Conservation (phyloP, 2,113 vertebrate genomes). For the Passerina amoena region DNA sequence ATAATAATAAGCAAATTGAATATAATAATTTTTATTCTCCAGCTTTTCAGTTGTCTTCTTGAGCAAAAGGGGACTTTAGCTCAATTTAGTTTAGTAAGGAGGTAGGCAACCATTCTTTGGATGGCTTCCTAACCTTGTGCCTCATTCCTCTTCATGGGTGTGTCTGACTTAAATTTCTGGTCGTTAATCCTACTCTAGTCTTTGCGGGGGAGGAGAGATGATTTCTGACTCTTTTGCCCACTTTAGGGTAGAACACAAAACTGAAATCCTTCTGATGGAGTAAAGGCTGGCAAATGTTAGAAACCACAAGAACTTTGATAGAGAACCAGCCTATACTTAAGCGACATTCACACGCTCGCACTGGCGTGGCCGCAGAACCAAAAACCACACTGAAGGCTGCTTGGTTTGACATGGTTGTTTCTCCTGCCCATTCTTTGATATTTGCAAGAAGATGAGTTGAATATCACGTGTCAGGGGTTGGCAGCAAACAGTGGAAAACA, state of each 20-base stretch:
- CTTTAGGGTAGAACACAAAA: background rate
- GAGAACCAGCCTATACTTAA: background rate
- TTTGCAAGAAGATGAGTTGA: background rate
- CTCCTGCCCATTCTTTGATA: background rate
- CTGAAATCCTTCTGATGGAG: background rate
- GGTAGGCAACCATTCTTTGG: conserved; percentile 30
- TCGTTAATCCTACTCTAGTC: conserved; percentile 9
- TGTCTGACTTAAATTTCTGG: conserved; percentile 36
- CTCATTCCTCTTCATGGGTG: conserved; percentile 51
- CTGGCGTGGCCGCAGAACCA: background rate
- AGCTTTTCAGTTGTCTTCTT: conserved; percentile 37
- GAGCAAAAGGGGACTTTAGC: background rate
- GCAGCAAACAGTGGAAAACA: conserved; percentile 35
- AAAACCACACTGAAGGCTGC: background rate
- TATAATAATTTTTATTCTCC: conserved; percentile 15
- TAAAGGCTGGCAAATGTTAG: conserved; percentile 7
- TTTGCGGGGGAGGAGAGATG: background rate
- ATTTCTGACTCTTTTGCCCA: background rate
- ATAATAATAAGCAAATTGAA: no score
- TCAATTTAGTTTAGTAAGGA: conserved; percentile 29
- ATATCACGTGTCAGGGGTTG: background rate
- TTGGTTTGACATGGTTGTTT: background rate
- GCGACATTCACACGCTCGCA: background rate
- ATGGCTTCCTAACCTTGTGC: conserved; percentile 34
- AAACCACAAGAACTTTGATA: conserved; percentile 20